phyloP scores from a whole-genome alignment of 2,797 vertebrate genomes.

The Halcyon leucocephala region DNA sequence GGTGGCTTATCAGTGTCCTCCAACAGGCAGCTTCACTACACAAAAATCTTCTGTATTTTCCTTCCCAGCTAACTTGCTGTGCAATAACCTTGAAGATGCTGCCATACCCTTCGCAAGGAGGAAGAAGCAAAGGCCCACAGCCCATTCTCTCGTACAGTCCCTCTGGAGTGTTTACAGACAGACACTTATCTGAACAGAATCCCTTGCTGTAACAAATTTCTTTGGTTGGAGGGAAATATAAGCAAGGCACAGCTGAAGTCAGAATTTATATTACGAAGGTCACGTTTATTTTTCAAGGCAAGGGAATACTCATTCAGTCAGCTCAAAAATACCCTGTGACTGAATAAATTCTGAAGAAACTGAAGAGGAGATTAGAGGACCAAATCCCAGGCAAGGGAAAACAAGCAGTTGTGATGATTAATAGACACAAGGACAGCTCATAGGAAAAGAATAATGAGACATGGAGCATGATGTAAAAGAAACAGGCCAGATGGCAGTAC shows the following conservation, averaged over 20 bases:
- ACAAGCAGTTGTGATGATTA: conserved; percentile 66
- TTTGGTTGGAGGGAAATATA: not conserved
- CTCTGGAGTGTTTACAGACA: not conserved
- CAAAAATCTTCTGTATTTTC: not conserved
- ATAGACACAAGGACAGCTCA: conserved; percentile 70
- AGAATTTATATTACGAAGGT: not conserved
- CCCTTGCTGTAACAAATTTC: not conserved
- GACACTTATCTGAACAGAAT: not conserved
- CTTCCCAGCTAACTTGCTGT: not conserved
- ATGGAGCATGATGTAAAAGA: conserved; percentile 64
- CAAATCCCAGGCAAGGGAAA: conserved; percentile 49
- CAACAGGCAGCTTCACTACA: not conserved
- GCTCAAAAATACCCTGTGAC: conserved; percentile 9
- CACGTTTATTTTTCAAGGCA: not conserved
- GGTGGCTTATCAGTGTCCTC: not conserved
- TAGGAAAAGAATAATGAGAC: conserved; percentile 71
- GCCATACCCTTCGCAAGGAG: not conserved
- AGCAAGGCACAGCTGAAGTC: not conserved
- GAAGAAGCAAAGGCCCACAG: not conserved
- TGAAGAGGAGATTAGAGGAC: conserved; percentile 36
- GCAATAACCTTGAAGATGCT: not conserved
- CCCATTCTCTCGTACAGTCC: not conserved
- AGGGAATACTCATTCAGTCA: not conserved
- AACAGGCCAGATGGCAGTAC: conserved; percentile 62
- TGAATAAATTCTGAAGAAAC: conserved; percentile 43